Conservation (phyloP, 1,140 invertebrate genomes). For the Drosophila azteca region DNA sequence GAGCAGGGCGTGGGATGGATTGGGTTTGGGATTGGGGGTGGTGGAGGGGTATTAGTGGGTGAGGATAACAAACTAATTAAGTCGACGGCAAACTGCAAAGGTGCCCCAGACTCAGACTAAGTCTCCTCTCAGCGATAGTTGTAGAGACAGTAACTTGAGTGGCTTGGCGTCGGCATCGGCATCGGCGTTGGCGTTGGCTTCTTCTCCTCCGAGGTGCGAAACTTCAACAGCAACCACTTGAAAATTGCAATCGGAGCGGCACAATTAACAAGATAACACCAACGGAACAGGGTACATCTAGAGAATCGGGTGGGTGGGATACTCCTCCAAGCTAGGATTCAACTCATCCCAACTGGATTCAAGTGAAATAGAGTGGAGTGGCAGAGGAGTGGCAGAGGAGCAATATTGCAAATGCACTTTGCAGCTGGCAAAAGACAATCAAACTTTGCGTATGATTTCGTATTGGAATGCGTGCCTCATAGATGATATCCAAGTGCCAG, state of each 20-base stretch:
- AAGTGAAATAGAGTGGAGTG: constrained; percentile 7
- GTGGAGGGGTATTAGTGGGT: constrained; percentile 12
- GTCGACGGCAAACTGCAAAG: constrained; percentile 63
- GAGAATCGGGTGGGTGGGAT: background rate
- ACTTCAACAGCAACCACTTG: constrained; percentile 61
- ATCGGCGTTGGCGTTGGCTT: too few relatives aligned
- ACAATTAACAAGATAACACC: constrained; percentile 76
- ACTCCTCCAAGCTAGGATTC: background rate
- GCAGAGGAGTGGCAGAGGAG: background rate
- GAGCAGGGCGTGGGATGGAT: background rate
- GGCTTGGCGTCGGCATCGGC: background rate
- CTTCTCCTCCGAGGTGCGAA: constrained; percentile 65
- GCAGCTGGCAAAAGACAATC: constrained; percentile 71
- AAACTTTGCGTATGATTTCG: constrained; percentile 72
- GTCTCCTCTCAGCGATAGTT: too few relatives aligned
- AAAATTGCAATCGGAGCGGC: constrained; percentile 68
- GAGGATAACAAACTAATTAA: constrained; percentile 79
- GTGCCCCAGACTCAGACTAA: constrained; percentile 34
- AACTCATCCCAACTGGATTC: constrained; percentile 7
- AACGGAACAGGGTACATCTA: background rate
- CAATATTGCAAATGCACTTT: constrained; percentile 8
- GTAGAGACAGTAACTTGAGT: background rate
- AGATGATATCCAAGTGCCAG: too few relatives aligned
- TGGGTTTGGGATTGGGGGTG: background rate
- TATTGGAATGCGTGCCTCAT: constrained; percentile 45